Evolutionary conservation across 2,888 invertebrate genomes (phyloP).

Genomic region (Cordylochernes scorpioides): DNA sequence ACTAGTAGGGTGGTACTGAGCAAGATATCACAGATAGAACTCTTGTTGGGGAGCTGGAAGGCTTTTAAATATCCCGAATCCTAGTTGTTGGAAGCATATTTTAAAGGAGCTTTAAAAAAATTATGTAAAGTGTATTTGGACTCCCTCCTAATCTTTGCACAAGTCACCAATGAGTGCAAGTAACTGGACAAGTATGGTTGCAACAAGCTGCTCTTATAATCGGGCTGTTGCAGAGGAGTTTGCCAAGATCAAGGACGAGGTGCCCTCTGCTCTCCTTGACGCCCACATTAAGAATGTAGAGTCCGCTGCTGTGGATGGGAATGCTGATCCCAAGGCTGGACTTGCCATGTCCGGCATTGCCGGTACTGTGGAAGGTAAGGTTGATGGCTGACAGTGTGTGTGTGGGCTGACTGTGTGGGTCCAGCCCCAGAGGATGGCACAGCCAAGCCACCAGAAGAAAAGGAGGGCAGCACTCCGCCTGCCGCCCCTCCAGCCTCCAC

Average conservation of each 20-base stretch:
- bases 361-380: constrained; percentile 51
- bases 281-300: constrained; percentile 81
- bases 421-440: constrained; percentile 16
- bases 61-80: too few relatives aligned
- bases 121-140: too few relatives aligned
- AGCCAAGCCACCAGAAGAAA: constrained; percentile 15
- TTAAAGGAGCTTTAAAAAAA: too few relatives aligned
- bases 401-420: constrained; percentile 16
- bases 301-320: constrained; percentile 31
- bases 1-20: too few relatives aligned
- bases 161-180: too few relatives aligned
- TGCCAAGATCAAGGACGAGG: constrained; percentile 64
- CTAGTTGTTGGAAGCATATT: too few relatives aligned
- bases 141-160: too few relatives aligned
- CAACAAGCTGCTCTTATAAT: constrained; percentile 1
- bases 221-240: constrained; percentile 45
- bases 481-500: constrained; percentile 6
- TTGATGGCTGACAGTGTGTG: too few relatives aligned
- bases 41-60: too few relatives aligned
- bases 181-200: too few relatives aligned
- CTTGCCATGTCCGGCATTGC: constrained; percentile 59
- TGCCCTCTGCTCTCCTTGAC: constrained; percentile 80
- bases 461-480: constrained; percentile 12
- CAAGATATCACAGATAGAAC: too few relatives aligned
- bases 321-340: constrained; percentile 17